Base-by-base conservation (phyloP, 2,797 vertebrate species). In the Enteromius unitaeniatus region DNA sequence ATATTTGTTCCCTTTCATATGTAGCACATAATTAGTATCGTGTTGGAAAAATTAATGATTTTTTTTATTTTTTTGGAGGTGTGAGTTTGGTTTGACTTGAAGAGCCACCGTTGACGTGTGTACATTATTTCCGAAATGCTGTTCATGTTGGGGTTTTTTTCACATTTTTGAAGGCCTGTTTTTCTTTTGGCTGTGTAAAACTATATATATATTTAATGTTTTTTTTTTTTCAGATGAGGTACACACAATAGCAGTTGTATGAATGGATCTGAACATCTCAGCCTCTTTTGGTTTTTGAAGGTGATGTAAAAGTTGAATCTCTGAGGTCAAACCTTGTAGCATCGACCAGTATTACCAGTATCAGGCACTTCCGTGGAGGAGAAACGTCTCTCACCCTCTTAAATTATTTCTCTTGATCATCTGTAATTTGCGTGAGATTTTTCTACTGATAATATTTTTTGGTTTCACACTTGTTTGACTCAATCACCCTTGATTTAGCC, bases 81-180 rank as follows among this genome's bases (percentile, higher is more conserved):
- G 92, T 94, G 93, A 93, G 93, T 93, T 94, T 94, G 90, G 92
- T 94, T 94, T 95, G 94, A 95, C 94, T 95, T 95, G 94, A 95
- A 95, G 92, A 94, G 92, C 92, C 94, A 91, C 91, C 91, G 91
- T 70, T 87, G 85, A 93, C 91, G 91, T 93, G 93, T 94, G 86
- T 89, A 86, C 90, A 87, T 85, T 91, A 89, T 93, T 93, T 94
- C 90, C 91, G 90, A 93, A 95, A 94, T 94, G 93, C 93, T 94
- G 94, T 94, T 92, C n/a, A n/a, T n/a, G n/a, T n/a, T n/a, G n/a
- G n/a, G n/a, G n/a, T 31, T 82, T 81, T 58, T 53, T 58, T 77
- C 47, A 84, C n/a, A 86, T 86, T 31, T 40, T 88, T 87, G 28
- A 91, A 93, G 85, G 83, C 88, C 81, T 70, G 28, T 80, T 82